These are phyloP conservation scores for Trematocara macrostoma DNA, from an alignment of 2,113 vertebrate genomes.

Conservation along the genomic window DNA sequence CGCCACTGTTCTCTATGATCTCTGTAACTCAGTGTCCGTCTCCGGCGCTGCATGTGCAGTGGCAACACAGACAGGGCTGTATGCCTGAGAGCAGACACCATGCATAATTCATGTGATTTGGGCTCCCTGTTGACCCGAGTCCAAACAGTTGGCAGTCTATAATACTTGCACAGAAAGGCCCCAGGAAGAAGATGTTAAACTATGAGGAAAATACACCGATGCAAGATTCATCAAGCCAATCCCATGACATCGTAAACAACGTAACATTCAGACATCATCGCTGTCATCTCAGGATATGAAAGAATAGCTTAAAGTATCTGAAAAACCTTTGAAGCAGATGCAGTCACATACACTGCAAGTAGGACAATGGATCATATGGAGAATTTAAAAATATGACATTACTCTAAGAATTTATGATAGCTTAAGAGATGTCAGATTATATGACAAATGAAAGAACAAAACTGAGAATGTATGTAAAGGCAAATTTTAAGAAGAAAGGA, in stretches of 20 bases:
- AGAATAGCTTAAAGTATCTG: not conserved
- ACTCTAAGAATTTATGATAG: not conserved
- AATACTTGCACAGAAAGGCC: conserved; percentile 36
- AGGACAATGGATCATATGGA: not conserved
- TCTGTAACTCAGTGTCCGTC: not conserved
- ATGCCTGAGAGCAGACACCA: conserved; percentile 39
- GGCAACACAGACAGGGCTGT: conserved; percentile 58
- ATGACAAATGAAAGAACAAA: not conserved
- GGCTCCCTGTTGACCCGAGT: conserved; percentile 44
- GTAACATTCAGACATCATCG: not conserved
- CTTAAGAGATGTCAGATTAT: not conserved
- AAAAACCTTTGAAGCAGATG: not conserved
- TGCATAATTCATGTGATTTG: conserved; percentile 64
- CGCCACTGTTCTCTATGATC: conserved; percentile 3
- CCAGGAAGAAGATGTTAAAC: conserved; percentile 30
- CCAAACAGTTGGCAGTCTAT: conserved; percentile 59
- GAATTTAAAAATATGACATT: not conserved
- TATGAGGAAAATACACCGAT: conserved; percentile 23
- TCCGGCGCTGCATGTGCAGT: conserved; percentile 8
- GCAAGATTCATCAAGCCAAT: conserved; percentile 29
- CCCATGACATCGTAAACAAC: not conserved
- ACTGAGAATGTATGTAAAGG: not conserved
- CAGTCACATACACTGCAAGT: not conserved
- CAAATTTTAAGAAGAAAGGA: not conserved
- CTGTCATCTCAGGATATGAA: not conserved